Evolutionary conservation across 2,113 vertebrate species (phyloP).

Genomic region (Xerus inauris): DNA sequence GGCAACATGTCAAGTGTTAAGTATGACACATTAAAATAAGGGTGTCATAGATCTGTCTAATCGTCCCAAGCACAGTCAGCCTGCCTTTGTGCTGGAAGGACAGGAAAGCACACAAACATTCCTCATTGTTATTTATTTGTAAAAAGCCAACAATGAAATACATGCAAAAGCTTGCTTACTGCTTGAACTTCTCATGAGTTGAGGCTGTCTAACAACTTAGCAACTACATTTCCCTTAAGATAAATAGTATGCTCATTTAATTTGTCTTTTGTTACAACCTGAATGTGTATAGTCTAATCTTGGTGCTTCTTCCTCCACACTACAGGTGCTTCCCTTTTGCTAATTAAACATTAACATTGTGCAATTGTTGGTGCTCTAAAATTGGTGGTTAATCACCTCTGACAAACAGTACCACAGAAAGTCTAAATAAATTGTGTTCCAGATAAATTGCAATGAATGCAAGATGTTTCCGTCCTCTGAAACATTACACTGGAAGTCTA

Average conservation of each 20-base stretch:
- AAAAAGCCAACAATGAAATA: conserved; percentile 68
- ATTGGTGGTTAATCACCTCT: conserved; percentile 75
- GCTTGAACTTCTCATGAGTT: conserved; percentile 57
- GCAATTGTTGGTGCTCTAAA: conserved; percentile 78
- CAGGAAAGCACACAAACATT: conserved; percentile 63
- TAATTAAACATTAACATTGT: conserved; percentile 83
- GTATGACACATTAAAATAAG: conserved; percentile 58
- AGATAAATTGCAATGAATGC: conserved; percentile 61
- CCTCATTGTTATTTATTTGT: conserved; percentile 43
- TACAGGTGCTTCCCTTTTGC: conserved; percentile 90
- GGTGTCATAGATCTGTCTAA: not conserved
- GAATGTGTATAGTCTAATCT: conserved; percentile 82
- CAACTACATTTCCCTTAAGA: conserved; percentile 82
- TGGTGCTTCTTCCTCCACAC: conserved; percentile 84
- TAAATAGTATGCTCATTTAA: conserved; percentile 82
- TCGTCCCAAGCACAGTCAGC: not conserved
- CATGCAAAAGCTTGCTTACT: conserved; percentile 68
- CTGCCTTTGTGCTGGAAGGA: conserved; percentile 65
- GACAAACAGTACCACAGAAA: conserved; percentile 65
- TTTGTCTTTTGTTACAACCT: conserved; percentile 85
- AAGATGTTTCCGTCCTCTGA: conserved; percentile 58
- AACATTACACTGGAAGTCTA: conserved; percentile 24
- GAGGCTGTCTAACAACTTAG: conserved; percentile 79
- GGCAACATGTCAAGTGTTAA: conserved; percentile 68
- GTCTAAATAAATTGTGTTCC: conserved; percentile 70